These are phyloP conservation scores for Scortum barcoo DNA, from an alignment of 2,113 vertebrate genomes.

Conservation along the genomic window DNA sequence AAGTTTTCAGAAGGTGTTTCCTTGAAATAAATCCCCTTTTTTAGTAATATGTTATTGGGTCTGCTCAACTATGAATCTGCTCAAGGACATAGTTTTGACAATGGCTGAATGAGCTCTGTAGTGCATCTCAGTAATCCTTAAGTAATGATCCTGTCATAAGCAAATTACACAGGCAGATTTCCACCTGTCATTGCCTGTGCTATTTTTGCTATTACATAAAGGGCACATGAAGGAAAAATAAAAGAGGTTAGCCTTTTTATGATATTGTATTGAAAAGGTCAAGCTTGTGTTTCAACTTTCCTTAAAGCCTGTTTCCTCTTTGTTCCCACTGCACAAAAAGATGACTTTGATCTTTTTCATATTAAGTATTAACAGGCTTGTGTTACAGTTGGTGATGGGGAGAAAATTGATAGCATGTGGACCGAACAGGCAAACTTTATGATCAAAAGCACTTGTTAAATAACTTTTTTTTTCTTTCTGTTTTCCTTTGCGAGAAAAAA, in stretches of 20 bases:
- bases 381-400: conserved; percentile 82
- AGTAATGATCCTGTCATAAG: conserved; percentile 64
- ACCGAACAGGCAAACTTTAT: conserved; percentile 86
- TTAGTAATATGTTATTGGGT: neutral
- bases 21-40: conserved; percentile 10
- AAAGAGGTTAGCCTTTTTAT: conserved; percentile 31
- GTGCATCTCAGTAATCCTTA: conserved; percentile 55
- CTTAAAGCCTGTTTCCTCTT: conserved; percentile 86
- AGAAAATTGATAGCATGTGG: conserved; percentile 93
- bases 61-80: too few relatives aligned
- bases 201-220: conserved; percentile 41
- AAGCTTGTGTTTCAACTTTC: conserved; percentile 86
- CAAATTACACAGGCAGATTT: conserved; percentile 60
- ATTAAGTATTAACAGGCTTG: conserved; percentile 95
- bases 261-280: conserved; percentile 58
- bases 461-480: conserved; percentile 64
- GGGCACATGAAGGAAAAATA: conserved; percentile 20
- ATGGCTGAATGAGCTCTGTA: conserved; percentile 38
- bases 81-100: conserved; percentile 36
- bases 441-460: conserved; percentile 90
- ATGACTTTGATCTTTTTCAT: conserved; percentile 91
- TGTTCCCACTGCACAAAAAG: conserved; percentile 87
- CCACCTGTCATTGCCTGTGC: conserved; percentile 63
- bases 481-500: conserved; percentile 48
- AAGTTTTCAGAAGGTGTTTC: neutral